Evolutionary conservation across 2,888 invertebrate species (phyloP).

Genomic region (Rhagonycha lutea): DNA sequence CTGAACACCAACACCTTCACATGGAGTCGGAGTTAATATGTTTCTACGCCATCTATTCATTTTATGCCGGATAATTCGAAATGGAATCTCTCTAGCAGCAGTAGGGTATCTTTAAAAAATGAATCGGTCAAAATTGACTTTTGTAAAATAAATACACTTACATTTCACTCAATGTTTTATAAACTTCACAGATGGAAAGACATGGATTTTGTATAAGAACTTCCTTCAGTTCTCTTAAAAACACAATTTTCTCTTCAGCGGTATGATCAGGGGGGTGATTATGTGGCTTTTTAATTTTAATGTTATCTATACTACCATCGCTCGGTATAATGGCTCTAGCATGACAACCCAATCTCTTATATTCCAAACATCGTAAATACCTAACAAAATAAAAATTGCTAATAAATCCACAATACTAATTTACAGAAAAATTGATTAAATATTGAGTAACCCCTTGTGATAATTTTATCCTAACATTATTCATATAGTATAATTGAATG

Average conservation of each 20-base stretch:
- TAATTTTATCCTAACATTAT: neutral
- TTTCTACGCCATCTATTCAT: conserved; percentile 44
- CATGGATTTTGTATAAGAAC: conserved; percentile 45
- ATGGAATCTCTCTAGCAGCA: conserved; percentile 49
- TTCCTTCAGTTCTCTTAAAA: conserved; percentile 49
- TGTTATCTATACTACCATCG: conserved; percentile 49
- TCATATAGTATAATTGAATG: no score
- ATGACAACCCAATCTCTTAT: conserved; percentile 51
- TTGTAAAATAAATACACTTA: conserved; percentile 32
- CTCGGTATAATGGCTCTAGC: conserved; percentile 50
- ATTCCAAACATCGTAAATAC: conserved; percentile 51
- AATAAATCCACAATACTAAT: neutral
- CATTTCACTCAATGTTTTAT: conserved; percentile 47
- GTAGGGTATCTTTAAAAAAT: conserved; percentile 49
- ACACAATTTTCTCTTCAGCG: conserved; percentile 52
- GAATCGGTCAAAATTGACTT: neutral
- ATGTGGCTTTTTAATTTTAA: conserved; percentile 50
- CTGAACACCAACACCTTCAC: neutral
- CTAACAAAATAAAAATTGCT: conserved; percentile 35
- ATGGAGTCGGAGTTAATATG: neutral
- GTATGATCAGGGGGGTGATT: conserved; percentile 52
- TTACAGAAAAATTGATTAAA: neutral
- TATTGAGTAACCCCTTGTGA: neutral
- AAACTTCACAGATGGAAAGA: conserved; percentile 44
- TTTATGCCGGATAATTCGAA: conserved; percentile 46